Conservation (phyloP, 1,140 invertebrate species). For the Wasmannia auropunctata region DNA sequence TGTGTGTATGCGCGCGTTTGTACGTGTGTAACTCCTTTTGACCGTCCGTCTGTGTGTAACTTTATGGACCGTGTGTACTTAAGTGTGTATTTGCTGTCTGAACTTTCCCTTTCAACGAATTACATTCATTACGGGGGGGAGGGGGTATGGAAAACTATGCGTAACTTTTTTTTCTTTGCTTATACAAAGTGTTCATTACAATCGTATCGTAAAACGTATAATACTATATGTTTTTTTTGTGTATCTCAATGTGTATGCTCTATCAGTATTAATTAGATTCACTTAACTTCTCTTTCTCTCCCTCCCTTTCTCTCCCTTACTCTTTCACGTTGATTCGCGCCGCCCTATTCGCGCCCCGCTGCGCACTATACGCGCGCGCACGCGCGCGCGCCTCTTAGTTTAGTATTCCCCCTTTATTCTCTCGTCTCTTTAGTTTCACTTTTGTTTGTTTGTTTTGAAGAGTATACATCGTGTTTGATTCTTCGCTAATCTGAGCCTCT, state of each 20-base stretch:
- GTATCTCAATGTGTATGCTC: constrained; percentile 70
- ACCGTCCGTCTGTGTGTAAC: constrained; percentile 17
- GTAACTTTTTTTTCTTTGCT: constrained; percentile 76
- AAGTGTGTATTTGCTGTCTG: constrained; percentile 28
- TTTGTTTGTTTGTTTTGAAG: constrained; percentile 60
- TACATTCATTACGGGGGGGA: constrained; percentile 81
- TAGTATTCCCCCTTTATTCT: constrained; percentile 60
- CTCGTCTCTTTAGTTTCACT: constrained; percentile 47
- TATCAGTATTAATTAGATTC: constrained; percentile 60
- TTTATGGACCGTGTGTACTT: constrained; percentile 22
- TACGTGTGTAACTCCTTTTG: constrained; percentile 55
- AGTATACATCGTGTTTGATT: constrained; percentile 82
- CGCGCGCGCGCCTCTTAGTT: constrained; percentile 53
- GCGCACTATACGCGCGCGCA: constrained; percentile 3
- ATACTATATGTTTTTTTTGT: constrained; percentile 83
- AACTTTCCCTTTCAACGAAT: constrained; percentile 77
- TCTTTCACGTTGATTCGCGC: constrained; percentile 30
- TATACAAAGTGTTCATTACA: constrained; percentile 79
- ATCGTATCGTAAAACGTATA: constrained; percentile 82
- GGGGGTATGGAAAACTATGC: constrained; percentile 83
- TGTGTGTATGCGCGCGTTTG: constrained; percentile 12
- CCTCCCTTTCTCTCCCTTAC: constrained; percentile 62
- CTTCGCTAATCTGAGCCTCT: constrained; percentile 78
- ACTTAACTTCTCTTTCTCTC: constrained; percentile 25
- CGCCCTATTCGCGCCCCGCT: constrained; percentile 7